These are phyloP conservation scores for Garra rufa DNA, from an alignment of 2,113 vertebrate genomes.

Conservation along the genomic window DNA sequence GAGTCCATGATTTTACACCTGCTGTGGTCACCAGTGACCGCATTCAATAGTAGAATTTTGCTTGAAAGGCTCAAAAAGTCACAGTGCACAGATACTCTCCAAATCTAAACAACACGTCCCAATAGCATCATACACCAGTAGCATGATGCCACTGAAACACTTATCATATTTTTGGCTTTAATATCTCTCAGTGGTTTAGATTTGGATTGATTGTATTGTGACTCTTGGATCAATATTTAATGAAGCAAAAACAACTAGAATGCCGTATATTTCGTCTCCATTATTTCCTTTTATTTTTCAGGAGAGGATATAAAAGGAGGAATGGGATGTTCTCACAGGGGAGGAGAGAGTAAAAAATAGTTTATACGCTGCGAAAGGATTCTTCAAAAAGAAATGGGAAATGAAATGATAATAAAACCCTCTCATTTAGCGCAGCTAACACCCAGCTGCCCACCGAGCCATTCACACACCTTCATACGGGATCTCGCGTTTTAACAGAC, in stretches of 20 bases:
- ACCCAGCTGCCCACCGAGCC: conserved; percentile 29
- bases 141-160: not conserved
- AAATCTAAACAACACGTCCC: not conserved
- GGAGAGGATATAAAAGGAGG: not conserved
- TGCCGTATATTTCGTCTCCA: not conserved
- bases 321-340: not conserved
- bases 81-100: not conserved
- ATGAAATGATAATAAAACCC: conserved; percentile 23
- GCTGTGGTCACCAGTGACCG: not conserved
- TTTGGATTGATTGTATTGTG: not conserved
- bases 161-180: not conserved
- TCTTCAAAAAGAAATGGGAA: conserved; percentile 2
- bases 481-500: conserved; percentile 41
- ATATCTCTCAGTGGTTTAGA: not conserved
- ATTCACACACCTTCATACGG: conserved; percentile 29
- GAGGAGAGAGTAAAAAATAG: not conserved
- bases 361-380: not conserved
- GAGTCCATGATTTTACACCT: not conserved
- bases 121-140: conserved; percentile 3
- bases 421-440: conserved; percentile 25
- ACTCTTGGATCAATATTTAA: conserved; percentile 38
- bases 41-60: not conserved
- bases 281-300: conserved; percentile 15
- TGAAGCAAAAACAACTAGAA: conserved; percentile 18
- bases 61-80: not conserved